Conservation (phyloP, 2,113 vertebrate genomes). For the Planiliza haematocheilus region DNA sequence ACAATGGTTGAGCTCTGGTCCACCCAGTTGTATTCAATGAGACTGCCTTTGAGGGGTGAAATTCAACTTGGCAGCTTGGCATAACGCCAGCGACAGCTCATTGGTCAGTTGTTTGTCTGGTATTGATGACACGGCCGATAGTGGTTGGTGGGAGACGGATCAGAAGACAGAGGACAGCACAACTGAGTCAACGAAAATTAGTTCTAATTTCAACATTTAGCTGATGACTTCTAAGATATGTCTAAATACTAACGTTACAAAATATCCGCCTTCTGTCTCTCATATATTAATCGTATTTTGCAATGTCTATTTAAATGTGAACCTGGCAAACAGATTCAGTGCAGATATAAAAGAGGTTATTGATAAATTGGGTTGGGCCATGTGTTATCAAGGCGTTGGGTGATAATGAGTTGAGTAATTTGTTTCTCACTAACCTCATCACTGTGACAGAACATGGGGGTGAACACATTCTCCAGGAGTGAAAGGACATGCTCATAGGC, state of each 20-base stretch:
- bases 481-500: constrained; percentile 97
- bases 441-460: constrained; percentile 98
- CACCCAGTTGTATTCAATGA: constrained; percentile 65
- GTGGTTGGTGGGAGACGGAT: constrained; percentile 45
- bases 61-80: constrained; percentile 72
- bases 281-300: not conserved
- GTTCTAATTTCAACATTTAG: constrained; percentile 5
- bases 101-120: constrained; percentile 51
- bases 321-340: not conserved
- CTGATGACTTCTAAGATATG: not conserved
- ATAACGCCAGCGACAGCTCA: constrained; percentile 55
- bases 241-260: not conserved
- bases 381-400: not conserved
- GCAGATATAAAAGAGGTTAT: not conserved
- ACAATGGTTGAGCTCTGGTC: constrained; percentile 57
- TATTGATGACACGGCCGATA: constrained; percentile 43
- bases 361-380: not conserved
- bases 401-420: not conserved
- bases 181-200: constrained; percentile 20
- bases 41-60: constrained; percentile 64
- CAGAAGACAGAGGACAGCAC: constrained; percentile 22
- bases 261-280: too few relatives aligned
- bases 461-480: constrained; percentile 96
- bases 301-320: not conserved
- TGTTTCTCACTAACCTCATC: constrained; percentile 89